These are phyloP conservation scores for Apocheima hispidaria DNA, from an alignment of 2,888 invertebrate genomes.

Conservation along the genomic window DNA sequence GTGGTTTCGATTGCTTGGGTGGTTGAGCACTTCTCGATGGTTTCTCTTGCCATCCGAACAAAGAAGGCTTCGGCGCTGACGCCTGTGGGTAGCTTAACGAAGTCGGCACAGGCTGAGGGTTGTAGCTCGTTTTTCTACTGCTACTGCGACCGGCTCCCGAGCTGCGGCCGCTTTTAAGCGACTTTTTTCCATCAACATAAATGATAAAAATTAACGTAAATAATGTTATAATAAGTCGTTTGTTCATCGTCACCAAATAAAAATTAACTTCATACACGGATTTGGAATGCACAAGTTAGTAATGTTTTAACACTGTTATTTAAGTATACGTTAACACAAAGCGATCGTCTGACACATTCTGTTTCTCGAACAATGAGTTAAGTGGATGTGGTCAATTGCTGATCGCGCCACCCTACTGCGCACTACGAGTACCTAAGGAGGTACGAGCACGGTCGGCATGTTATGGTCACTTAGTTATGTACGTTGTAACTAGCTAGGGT, in stretches of 20 bases:
- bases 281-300: conserved; percentile 14
- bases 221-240: conserved; percentile 52
- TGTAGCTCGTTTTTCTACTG: conserved; percentile 64
- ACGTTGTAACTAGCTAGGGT: conserved; percentile 47
- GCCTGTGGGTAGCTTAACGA: conserved; percentile 74
- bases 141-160: conserved; percentile 71
- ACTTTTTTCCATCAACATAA: conserved; percentile 66
- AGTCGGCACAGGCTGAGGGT: conserved; percentile 74
- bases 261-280: neutral
- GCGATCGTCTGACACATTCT: conserved; percentile 59
- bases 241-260: conserved; percentile 54
- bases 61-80: conserved; percentile 66
- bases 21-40: conserved; percentile 60
- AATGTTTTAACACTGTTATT: conserved; percentile 19
- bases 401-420: conserved; percentile 68
- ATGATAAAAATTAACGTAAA: conserved; percentile 56
- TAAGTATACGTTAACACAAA: conserved; percentile 43
- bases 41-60: conserved; percentile 78
- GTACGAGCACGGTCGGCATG: conserved; percentile 24
- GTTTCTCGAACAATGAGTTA: conserved; percentile 67
- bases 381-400: conserved; percentile 59
- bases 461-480: conserved; percentile 36
- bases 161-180: conserved; percentile 68
- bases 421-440: conserved; percentile 42
- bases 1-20: conserved; percentile 62